Evolutionary conservation across 2,797 vertebrate species (phyloP).

Genomic region (Centropyge bicolor): DNA sequence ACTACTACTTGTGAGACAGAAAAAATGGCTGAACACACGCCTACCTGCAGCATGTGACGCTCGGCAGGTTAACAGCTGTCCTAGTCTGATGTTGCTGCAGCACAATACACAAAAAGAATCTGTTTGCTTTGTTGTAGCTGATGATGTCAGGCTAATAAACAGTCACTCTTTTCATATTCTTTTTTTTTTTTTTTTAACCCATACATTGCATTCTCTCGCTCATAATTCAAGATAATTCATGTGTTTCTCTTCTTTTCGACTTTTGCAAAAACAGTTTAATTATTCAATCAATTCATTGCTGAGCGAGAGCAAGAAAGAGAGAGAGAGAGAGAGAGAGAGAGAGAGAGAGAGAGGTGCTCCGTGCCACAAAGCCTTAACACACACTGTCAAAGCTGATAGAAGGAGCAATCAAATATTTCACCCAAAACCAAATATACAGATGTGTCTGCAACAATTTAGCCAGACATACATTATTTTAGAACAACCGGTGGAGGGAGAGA

Average conservation of each 20-base stretch:
- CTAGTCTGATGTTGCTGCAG: constrained; percentile 15
- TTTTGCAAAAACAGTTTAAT: constrained; percentile 61
- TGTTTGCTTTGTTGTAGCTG: constrained; percentile 53
- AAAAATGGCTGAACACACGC: constrained; percentile 30
- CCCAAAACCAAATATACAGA: constrained; percentile 79
- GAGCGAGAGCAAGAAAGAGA: constrained; percentile 24
- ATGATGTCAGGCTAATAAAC: constrained; percentile 54
- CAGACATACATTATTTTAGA: constrained; percentile 69
- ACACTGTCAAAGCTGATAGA: constrained; percentile 77
- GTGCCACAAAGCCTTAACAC: constrained; percentile 63
- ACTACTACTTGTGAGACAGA: constrained; percentile 21
- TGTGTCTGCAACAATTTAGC: constrained; percentile 75
- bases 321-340: constrained; percentile 45
- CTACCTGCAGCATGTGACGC: constrained; percentile 41
- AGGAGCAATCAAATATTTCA: constrained; percentile 76
- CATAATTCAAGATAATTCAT: constrained; percentile 66
- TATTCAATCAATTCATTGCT: constrained; percentile 56
- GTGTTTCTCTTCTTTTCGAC: constrained; percentile 43
- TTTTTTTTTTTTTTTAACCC: background rate
- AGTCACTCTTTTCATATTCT: constrained; percentile 5
- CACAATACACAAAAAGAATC: constrained; percentile 25
- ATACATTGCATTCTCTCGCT: constrained; percentile 33
- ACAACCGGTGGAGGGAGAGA: constrained; percentile 5
- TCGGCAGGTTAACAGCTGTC: constrained; percentile 47
- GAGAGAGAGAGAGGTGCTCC: constrained; percentile 47